Base-by-base conservation (phyloP, 2,797 vertebrate genomes). In the Alosa sapidissima region DNA sequence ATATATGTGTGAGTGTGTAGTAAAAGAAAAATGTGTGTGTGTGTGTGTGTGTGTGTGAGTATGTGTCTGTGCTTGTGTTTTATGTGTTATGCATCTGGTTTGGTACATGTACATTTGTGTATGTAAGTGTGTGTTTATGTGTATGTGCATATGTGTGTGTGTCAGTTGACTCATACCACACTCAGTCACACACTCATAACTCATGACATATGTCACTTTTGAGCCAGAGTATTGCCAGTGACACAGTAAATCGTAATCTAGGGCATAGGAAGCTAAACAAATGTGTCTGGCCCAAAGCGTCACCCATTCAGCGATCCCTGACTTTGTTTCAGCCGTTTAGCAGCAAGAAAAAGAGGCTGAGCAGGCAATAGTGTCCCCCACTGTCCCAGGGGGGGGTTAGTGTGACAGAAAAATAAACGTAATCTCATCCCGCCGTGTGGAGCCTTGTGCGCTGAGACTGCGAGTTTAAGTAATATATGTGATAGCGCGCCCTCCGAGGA, bases 251-350 rank as follows among this genome's bases (percentile, higher is more conserved):
- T 78, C 72, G 21, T 45, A 41, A 47, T 47, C 36, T 21, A 5
- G 72, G 72, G 19, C 72, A 78, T 14, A 7, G 41, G 72, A 78
- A 6, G 16, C 36, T 72, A 78, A 19, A 78, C 36, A 78, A 78
- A 78, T 78, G 72, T 45, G 41, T 78, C 41, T 78, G 72, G 36
- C 72, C 41, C 16, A 41, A 78, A 62, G 58, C 16, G 19, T 41
- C 16, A 19, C 19, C 36, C 41, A 19, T 16, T 21, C 72, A 19
- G 16, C 6, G 8, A 54, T 89, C 81, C 81, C 81, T 13, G 21
- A 83, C 62, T 68, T 87, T 83, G 89, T 87, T 84, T 82, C 62
- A 84, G 85, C 78, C 81, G 84, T 87, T 89, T 88, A 84, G 78
- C 78, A 72, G 28, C 58, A 55, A 55, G 81, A 52, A 33, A 82